A percentile compares a stretch with the other conserved stretches of the same genome.
These are phyloP conservation scores for Morpho deidamia DNA, from an alignment of 2,888 invertebrate genomes.

Conservation along the genomic window DNA sequence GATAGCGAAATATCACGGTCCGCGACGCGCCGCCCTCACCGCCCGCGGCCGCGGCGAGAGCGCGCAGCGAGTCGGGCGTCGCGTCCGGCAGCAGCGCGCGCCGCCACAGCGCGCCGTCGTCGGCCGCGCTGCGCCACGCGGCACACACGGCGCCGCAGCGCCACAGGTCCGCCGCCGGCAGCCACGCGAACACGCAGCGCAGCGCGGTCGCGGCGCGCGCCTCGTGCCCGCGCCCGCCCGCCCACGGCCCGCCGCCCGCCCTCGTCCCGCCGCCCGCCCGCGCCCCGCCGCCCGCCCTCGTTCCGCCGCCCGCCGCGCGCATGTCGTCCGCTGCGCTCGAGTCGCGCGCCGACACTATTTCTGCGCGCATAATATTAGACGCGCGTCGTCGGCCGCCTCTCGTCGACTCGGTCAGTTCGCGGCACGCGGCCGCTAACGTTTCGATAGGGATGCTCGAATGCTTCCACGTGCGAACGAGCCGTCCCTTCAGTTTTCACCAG, in stretches of 20 bases:
- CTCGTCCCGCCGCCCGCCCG: not conserved
- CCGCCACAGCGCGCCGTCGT: constrained; percentile 43
- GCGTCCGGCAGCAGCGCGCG: constrained; percentile 31
- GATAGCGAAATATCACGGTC: not conserved
- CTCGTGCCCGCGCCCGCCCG: constrained; percentile 14
- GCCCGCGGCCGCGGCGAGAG: constrained; percentile 19
- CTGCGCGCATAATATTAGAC: not conserved
- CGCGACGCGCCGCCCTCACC: not conserved
- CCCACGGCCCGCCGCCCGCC: constrained; percentile 7
- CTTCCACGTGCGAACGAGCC: too few relatives aligned
- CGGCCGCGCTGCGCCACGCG: constrained; percentile 48
- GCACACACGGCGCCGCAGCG: constrained; percentile 41
- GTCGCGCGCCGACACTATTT: not conserved
- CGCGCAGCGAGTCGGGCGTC: constrained; percentile 17
- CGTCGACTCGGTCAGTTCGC: too few relatives aligned
- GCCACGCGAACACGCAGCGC: constrained; percentile 38
- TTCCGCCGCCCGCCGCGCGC: not conserved
- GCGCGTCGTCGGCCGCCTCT: not conserved
- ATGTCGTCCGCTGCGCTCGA: too few relatives aligned
- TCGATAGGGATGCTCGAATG: too few relatives aligned
- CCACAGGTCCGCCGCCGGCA: constrained; percentile 36
- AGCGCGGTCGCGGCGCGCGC: constrained; percentile 27
- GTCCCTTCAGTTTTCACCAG: too few relatives aligned
- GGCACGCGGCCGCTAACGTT: too few relatives aligned
- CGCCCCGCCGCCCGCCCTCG: constrained; percentile 7